Evolutionary conservation across 2,888 invertebrate species (phyloP).

Genomic region (Hypsopygia costalis): DNA sequence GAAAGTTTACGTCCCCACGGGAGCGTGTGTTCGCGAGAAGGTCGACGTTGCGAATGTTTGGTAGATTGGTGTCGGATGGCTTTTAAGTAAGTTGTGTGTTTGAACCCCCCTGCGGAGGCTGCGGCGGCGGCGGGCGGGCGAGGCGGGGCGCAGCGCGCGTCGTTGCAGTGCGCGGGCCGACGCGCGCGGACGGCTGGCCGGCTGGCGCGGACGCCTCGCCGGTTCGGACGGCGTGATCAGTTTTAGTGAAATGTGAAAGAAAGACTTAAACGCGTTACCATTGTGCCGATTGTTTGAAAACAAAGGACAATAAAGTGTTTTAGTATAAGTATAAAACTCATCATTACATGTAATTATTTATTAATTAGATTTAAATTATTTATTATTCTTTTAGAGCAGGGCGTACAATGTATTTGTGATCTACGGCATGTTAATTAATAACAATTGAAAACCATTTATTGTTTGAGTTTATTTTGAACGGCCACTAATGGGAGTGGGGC

Average conservation of each 20-base stretch:
- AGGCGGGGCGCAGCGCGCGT: neutral
- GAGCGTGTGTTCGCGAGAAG: slow-evolving; percentile 1
- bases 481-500: too few relatives aligned
- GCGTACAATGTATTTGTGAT: too few relatives aligned
- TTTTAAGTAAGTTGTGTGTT: neutral
- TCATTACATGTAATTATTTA: too few relatives aligned
- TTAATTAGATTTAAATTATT: too few relatives aligned
- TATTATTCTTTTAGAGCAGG: too few relatives aligned
- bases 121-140: slow-evolving; percentile 1
- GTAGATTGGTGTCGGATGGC: neutral
- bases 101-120: neutral
- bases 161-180: neutral
- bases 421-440: too few relatives aligned
- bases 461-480: too few relatives aligned
- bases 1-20: neutral
- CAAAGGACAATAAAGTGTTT: too few relatives aligned
- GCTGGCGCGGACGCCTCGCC: slow-evolving; percentile 6
- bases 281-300: too few relatives aligned
- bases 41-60: slow-evolving; percentile 5
- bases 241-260: neutral
- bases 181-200: neutral
- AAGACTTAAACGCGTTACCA: too few relatives aligned
- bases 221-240: slow-evolving; percentile 2
- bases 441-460: too few relatives aligned
- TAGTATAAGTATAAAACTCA: too few relatives aligned